Percentiles rank a stretch among this genome's conserved stretches.
Conservation (phyloP, 2,113 vertebrate genomes). For the Hippocampus comes region DNA sequence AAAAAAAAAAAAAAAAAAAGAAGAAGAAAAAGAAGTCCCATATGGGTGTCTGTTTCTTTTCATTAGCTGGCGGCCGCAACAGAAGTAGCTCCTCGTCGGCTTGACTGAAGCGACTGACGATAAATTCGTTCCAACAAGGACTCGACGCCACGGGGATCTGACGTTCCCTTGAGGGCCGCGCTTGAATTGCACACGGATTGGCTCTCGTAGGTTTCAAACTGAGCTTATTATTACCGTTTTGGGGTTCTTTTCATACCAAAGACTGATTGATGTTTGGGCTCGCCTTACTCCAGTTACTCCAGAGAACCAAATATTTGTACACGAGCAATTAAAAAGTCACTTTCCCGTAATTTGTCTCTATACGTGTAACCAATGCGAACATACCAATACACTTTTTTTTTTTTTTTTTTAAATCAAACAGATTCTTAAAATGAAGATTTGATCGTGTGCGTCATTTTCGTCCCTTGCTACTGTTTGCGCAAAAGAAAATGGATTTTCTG, state of each 20-base stretch:
- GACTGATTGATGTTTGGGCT: constrained; percentile 20
- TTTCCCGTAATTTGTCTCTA: neutral
- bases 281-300: neutral
- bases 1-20: constrained; percentile 13
- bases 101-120: constrained; percentile 66
- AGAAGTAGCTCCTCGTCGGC: constrained; percentile 64
- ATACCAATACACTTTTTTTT: neutral
- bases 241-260: neutral
- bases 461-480: too few relatives aligned
- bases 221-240: neutral
- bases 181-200: neutral
- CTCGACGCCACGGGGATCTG: constrained; percentile 33
- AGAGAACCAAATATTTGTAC: neutral
- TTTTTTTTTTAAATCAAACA: constrained; percentile 7
- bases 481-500: too few relatives aligned
- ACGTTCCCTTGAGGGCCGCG: constrained; percentile 4
- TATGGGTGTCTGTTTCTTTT: constrained; percentile 75
- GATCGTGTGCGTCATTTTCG: too few relatives aligned
- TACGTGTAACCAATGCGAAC: neutral
- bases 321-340: neutral
- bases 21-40: constrained; percentile 56
- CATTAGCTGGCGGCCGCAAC: constrained; percentile 69
- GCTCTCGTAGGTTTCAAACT: too few relatives aligned
- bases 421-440: too few relatives aligned
- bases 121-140: constrained; percentile 51